Percentiles rank a stretch among this genome's conserved stretches.
Conservation (phyloP, 2,797 vertebrate genomes). For the Vespertilio murinus region DNA sequence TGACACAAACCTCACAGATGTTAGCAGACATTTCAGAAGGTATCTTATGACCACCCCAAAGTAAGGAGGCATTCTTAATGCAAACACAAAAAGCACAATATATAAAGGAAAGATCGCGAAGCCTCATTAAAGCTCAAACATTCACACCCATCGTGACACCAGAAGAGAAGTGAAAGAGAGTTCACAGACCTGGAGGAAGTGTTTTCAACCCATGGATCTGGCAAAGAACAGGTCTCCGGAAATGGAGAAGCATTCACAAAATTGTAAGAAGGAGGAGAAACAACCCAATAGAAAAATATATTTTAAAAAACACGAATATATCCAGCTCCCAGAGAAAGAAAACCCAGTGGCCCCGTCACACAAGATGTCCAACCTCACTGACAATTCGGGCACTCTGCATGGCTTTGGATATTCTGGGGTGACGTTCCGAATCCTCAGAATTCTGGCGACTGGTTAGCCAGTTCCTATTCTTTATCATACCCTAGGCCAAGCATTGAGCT, state of each 20-base stretch:
- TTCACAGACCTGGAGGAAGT: neutral
- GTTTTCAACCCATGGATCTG: neutral
- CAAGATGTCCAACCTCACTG: neutral
- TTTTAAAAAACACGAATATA: neutral
- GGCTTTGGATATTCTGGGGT: neutral
- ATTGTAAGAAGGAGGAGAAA: neutral
- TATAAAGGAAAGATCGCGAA: neutral
- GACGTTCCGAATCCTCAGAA: neutral
- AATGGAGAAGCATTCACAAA: neutral
- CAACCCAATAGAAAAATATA: neutral
- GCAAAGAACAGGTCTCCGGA: neutral
- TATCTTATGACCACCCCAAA: neutral
- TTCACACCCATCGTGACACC: neutral
- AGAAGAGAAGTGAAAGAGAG: neutral
- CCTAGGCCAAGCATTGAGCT: neutral
- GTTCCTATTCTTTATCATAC: neutral
- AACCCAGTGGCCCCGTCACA: neutral
- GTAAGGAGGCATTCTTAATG: neutral
- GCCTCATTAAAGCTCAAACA: neutral
- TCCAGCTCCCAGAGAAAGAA: neutral
- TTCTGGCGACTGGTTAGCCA: neutral
- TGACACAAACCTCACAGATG: neutral
- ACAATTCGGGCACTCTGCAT: neutral
- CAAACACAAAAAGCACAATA: neutral
- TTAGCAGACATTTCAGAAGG: neutral